Conservation (phyloP, 2,113 vertebrate species). For the Lampris incognitus region DNA sequence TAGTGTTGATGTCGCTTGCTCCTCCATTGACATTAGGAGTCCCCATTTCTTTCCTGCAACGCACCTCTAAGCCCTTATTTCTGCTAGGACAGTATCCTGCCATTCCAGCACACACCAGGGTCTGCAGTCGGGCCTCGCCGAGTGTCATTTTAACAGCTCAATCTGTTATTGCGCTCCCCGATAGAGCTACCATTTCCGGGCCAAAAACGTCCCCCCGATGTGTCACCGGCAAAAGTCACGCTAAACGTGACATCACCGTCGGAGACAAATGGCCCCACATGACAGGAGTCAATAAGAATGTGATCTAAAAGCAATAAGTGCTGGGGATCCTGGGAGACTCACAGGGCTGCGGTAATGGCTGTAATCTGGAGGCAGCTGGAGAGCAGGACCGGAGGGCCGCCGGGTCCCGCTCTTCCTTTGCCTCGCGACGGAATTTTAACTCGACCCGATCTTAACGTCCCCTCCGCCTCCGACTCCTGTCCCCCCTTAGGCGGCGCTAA, state of each 20-base stretch:
- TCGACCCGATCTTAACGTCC: constrained; percentile 32
- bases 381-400: constrained; percentile 49
- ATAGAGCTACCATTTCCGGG: constrained; percentile 81
- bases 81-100: constrained; percentile 43
- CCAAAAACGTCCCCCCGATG: constrained; percentile 84
- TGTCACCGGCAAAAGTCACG: constrained; percentile 84
- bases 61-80: constrained; percentile 43
- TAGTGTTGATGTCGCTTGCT: constrained; percentile 45
- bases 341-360: constrained; percentile 59
- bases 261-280: constrained; percentile 85
- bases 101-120: constrained; percentile 42
- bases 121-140: constrained; percentile 66
- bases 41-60: constrained; percentile 26
- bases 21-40: constrained; percentile 43
- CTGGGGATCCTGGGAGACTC: constrained; percentile 76
- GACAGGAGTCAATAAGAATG: constrained; percentile 88
- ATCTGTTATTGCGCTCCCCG: constrained; percentile 85
- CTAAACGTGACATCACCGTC: constrained; percentile 84
- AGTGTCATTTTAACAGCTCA: constrained; percentile 76
- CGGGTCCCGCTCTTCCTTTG: constrained; percentile 42
- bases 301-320: constrained; percentile 88
- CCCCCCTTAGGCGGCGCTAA: constrained; percentile 33
- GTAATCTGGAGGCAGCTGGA: constrained; percentile 71
- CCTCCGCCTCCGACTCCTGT: constrained; percentile 4
- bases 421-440: constrained; percentile 27